Evolutionary conservation across 2,113 vertebrate genomes (phyloP).

Genomic region (Synodontis membranacea): DNA sequence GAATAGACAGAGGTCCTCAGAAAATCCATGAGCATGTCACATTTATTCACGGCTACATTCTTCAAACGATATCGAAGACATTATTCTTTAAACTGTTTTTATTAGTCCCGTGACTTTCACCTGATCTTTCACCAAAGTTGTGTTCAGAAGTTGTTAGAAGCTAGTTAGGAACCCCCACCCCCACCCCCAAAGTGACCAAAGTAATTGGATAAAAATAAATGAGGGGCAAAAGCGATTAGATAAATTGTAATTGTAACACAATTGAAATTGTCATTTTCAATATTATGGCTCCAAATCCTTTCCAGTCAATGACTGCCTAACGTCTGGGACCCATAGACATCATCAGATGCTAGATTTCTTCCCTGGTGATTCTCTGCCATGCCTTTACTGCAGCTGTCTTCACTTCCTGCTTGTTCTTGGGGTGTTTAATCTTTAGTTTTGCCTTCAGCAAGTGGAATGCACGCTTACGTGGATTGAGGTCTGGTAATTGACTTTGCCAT

Average conservation of each 20-base stretch:
- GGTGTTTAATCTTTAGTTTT: background rate
- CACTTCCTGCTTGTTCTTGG: background rate
- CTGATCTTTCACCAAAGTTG: no score
- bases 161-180: no score
- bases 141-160: no score
- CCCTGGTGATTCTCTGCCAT: background rate
- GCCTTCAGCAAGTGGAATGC: background rate
- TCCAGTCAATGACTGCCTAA: background rate
- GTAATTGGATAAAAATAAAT: background rate
- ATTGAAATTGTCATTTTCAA: background rate
- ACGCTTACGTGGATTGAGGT: background rate
- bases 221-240: no score
- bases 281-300: background rate
- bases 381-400: background rate
- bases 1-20: no score
- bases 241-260: no score
- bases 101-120: no score
- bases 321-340: background rate
- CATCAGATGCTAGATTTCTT: background rate
- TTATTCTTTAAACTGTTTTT: no score
- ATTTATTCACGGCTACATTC: no score
- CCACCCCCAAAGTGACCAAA: background rate
- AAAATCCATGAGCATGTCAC: no score
- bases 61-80: no score
- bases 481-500: background rate